Percentiles rank a stretch among this genome's conserved stretches.
Conservation (phyloP, 30 jellyfish, hydroid and myxozoan genomes). For the Chironex yamaguchii region DNA sequence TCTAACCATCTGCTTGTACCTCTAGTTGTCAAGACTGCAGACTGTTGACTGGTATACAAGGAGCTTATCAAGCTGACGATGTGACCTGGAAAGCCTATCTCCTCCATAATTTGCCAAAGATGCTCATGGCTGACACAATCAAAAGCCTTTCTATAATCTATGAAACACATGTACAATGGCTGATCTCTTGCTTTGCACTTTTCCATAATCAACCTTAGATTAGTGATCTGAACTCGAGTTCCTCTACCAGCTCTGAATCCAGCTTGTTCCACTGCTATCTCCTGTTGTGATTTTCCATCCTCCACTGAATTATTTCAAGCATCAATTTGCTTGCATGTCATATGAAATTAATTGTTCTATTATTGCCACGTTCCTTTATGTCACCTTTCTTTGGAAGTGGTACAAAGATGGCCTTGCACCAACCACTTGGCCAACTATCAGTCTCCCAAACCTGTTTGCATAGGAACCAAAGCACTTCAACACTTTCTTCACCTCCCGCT, state of each 20-base stretch:
- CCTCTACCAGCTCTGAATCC: constrained; percentile 35
- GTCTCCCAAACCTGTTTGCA: too few species aligned
- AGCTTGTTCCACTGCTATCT: constrained; percentile 37
- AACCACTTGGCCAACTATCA: constrained; percentile 33
- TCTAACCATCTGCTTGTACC: constrained; percentile 17
- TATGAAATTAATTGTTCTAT: constrained; percentile 19
- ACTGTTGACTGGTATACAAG: constrained; percentile 40
- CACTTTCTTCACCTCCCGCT: too few species aligned
- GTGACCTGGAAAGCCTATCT: constrained; percentile 39
- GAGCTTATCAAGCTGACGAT: constrained; percentile 1
- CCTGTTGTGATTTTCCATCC: not conserved
- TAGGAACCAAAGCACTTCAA: too few species aligned
- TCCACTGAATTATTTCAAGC: constrained; percentile 6
- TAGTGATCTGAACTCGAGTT: constrained; percentile 30
- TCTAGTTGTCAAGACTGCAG: constrained; percentile 15
- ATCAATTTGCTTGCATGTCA: constrained; percentile 35
- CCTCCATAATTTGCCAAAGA: constrained; percentile 15
- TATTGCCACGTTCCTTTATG: constrained; percentile 9
- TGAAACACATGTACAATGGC: constrained; percentile 4
- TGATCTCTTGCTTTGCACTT: too few species aligned
- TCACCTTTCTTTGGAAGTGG: constrained; percentile 43
- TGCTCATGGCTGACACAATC: constrained; percentile 37
- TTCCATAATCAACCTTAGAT: constrained; percentile 41
- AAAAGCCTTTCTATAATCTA: constrained; percentile 44
- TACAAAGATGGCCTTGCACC: constrained; percentile 32